Conservation (phyloP, 2,888 invertebrate species). For the Tenthredo scrophulariae region DNA sequence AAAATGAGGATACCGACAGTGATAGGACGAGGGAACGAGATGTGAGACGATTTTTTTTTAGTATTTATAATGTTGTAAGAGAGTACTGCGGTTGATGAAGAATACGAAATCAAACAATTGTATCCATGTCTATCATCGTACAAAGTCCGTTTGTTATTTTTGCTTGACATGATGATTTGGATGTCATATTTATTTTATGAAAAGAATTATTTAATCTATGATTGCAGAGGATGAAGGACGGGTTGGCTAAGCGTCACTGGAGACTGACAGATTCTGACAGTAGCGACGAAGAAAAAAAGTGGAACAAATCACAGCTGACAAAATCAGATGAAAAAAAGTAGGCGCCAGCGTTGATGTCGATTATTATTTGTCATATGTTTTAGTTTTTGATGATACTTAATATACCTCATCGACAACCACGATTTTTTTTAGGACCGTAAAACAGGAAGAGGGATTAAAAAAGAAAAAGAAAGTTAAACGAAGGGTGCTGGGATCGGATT, state of each 20-base stretch:
- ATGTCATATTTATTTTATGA: neutral
- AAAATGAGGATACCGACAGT: slow-evolving; percentile 35
- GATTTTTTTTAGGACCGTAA: neutral
- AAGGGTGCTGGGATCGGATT: slow-evolving; percentile 69
- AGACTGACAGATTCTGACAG: slow-evolving; percentile 71
- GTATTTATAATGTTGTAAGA: neutral
- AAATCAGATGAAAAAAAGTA: slow-evolving; percentile 56
- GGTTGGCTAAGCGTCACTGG: slow-evolving; percentile 56
- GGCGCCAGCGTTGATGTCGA: neutral
- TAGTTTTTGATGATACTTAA: neutral
- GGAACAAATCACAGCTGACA: slow-evolving; percentile 55
- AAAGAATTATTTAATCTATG: neutral
- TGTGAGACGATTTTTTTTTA: slow-evolving; percentile 1
- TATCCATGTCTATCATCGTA: neutral
- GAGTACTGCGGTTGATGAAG: neutral
- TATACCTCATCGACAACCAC: neutral
- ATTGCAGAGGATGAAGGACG: slow-evolving; percentile 49
- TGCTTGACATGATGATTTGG: neutral
- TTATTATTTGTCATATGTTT: neutral
- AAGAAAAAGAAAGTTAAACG: slow-evolving; percentile 58
- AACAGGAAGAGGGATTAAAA: slow-evolving; percentile 55
- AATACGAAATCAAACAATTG: neutral
- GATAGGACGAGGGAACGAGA: slow-evolving; percentile 12
- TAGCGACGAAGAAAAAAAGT: slow-evolving; percentile 67
- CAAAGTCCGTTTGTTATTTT: neutral